Base-by-base conservation (phyloP, 2,888 invertebrate species). In the Coenonympha glycerion region DNA sequence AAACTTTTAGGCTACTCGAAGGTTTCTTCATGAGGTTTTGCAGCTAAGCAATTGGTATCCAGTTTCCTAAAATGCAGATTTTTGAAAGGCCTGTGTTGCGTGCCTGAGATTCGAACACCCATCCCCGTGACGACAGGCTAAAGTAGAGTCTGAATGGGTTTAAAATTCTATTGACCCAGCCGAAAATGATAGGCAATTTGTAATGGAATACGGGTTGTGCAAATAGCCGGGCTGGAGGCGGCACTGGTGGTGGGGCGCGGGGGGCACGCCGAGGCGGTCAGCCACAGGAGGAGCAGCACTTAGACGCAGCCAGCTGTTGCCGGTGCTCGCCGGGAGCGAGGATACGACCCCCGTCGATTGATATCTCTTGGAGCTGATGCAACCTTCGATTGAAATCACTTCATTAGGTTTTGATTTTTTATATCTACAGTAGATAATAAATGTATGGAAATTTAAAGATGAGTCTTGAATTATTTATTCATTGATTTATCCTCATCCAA, bases 301-400 rank as follows among this genome's bases (percentile, higher is more conserved):
- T 73, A 73, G 69, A 72, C 71, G 68, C 74, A 69, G 77, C 71
- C 74, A 71, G 77, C 71, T 76, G 70, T 65, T 67, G 69, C 68
- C 67, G 70, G 63, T 66, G 65, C 68, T 58, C 66, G 65, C 68
- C 58, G 60, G 58, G 56, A 64, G 59, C 53, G 60, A 57, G 58
- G 40, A 42, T 49, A 53, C 51, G 41, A 49, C 52, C 47, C 54
- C 41, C 47, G 45, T 41, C 33, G 44, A 39, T 50, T 19, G 28
- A 28, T 47, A 49, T 36, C 11, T 47, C 4, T 18, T 31, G 19
- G 56, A 39, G 56, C 42, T 49, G 54, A 19, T 57, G 42, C 36
- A 28, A 52, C 51, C 28, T 9, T 24, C 8, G 3, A 13, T n/a
- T 11, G 8, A 22, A 11, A 21, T 3, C 1, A 3, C 3, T 21